Evolutionary conservation across 35 echinoderm and acorn worm genomes (phyloP), one percentile per base, ranked within the genome.

Genomic region (Lytechinus variegatus): DNA sequence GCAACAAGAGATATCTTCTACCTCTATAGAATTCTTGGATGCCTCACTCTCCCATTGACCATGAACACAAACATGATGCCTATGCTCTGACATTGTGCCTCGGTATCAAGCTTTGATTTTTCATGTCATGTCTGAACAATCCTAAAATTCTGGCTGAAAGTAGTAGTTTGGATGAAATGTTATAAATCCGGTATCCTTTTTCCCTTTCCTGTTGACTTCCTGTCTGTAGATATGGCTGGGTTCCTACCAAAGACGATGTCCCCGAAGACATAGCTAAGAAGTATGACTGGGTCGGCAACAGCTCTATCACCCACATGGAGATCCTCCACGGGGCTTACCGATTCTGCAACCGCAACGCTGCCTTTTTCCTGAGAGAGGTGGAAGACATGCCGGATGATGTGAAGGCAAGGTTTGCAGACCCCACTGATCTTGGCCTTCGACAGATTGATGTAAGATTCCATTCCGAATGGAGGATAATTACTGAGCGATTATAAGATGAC

Each of bases 221-320:
- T 52, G 24, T 56, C 44, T 51, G 52, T 44, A 99, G 98, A 86
- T 99, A 99, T 58, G 98, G 98, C 54, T 99, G 98, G 98, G 91
- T 99, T 86, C 98, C 98, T 87, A 55, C 53, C 2, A 24, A 97
- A 52, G 57, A 91, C 28, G 97, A 99, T n/a, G 92, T 99, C 24
- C 97, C 98, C 1, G 24, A 86, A 10, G 97, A 98, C 95, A 89
- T 99, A 5, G 97, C 94, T 8, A 89, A 94, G 12, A 95, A 98
- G 71, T 98, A 96, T 60, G 55, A 96, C 27, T 98, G 97, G 97
- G 97, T 99, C 13, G 95, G 91, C 33, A 97, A 96, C 14, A 89
- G 87, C 53, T 99, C 98, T 16, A 97, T 99, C 92, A 99, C 98
- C 28, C 97, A 97, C 87, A 99, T 99, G 98, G 98, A 99, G 96